These are phyloP conservation scores for Polyommatus iphigenia DNA, from an alignment of 2,888 invertebrate species.

Conservation along the genomic window DNA sequence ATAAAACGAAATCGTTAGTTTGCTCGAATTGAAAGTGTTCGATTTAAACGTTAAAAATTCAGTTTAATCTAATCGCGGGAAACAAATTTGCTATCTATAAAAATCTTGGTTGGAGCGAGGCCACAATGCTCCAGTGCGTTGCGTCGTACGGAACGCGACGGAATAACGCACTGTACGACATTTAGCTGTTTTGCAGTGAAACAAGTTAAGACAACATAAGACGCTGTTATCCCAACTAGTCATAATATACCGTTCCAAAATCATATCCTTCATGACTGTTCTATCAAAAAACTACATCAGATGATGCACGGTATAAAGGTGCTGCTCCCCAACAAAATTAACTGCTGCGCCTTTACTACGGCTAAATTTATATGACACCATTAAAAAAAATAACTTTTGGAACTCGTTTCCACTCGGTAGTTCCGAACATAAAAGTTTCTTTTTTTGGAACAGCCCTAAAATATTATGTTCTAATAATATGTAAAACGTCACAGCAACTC, in stretches of 20 bases:
- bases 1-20: background rate
- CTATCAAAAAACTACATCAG: background rate
- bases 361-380: no score
- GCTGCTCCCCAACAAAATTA: no score
- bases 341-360: background rate
- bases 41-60: background rate
- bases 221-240: no score
- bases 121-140: background rate
- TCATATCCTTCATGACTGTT: background rate
- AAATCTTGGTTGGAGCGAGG: background rate
- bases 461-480: background rate
- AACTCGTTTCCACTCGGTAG: no score
- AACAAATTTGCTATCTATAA: slow-evolving; percentile 11
- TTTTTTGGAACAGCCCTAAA: background rate
- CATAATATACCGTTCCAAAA: background rate
- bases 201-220: background rate
- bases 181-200: background rate
- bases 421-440: no score
- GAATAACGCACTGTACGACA: background rate
- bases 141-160: background rate
- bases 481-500: background rate
- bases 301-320: background rate
- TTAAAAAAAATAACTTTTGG: no score
- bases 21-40: background rate
- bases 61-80: background rate